Base-by-base conservation (phyloP, 2,888 invertebrate species). In the Acrocera orbiculus region DNA sequence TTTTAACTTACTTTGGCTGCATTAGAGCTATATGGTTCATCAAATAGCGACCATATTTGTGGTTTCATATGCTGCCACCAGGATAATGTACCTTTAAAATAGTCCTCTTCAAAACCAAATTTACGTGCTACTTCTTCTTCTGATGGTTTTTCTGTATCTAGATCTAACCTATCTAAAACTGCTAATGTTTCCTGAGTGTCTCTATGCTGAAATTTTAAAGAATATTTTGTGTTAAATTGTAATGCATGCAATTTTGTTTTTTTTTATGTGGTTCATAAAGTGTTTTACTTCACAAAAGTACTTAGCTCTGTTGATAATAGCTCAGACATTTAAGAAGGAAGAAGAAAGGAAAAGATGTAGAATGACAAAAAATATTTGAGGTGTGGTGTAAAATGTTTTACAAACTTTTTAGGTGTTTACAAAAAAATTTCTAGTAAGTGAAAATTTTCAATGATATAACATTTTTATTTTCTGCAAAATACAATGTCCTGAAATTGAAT, bases 111-210 rank as follows among this genome's bases (percentile, higher is more conserved):
- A 66, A 87, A 83, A 42, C 92, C 95, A 54, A 98, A 98, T 65
- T 93, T 93, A 47, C 92, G 75, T 44, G 95, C 95, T 54, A 95
- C 75, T 58, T 96, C 96, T 63, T 96, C 95, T 47, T 95, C 95
- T 48, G 89, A 90, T 27, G 93, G 92, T 61, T 90, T 92, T 62
- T 90, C 95, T 40, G 93, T 93, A 63, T 98, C 96, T 52, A 96
- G 71, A 65, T 98, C 98, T 52, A 98, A 68, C 41, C 92, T 74
- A 66, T 98, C 98, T 53, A 98, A 69, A 39, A 98, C 96, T 37
- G 93, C 90, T 54, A 98, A 68, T 32, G 96, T 98, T 65, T 96
- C 95, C 65, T 98, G 95, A 39, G 98, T 98, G 67, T 98, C 95
- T 51, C 93, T 76, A 70, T 90, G 89, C 85, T 87, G 62, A 16